phyloP scores from a whole-genome alignment of 2,888 invertebrate genomes.

The Odontocerum albicorne region DNA sequence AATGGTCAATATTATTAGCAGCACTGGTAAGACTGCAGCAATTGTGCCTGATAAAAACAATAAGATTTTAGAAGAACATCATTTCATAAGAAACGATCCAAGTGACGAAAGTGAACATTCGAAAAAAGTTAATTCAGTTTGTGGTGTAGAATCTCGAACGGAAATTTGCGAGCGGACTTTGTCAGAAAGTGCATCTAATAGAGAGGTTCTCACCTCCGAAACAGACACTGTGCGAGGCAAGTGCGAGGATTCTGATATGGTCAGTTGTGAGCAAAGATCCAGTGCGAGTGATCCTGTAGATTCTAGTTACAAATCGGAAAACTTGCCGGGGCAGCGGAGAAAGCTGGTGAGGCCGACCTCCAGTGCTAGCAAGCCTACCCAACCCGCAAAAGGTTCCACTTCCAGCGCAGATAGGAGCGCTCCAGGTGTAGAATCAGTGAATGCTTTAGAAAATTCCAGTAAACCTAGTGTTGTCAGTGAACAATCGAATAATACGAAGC shows the following conservation, averaged over 20 bases:
- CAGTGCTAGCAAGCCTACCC: not conserved
- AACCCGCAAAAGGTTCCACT: not conserved
- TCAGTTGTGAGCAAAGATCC: constrained; percentile 5
- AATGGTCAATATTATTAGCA: constrained; percentile 26
- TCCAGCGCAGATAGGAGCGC: not conserved
- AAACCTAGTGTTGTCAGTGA: not conserved
- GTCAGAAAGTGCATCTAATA: not conserved
- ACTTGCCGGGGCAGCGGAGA: constrained; percentile 18
- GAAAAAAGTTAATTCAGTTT: constrained; percentile 3
- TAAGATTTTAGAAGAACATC: constrained; percentile 22
- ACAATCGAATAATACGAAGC: not conserved
- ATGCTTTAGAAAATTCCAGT: not conserved
- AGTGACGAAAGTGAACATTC: constrained; percentile 6
- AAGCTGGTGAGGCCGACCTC: constrained; percentile 22
- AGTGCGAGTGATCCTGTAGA: constrained; percentile 5
- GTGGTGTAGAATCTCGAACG: not conserved
- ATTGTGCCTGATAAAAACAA: constrained; percentile 30
- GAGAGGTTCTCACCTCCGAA: not conserved
- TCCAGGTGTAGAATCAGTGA: not conserved
- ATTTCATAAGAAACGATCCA: constrained; percentile 15
- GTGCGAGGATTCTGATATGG: constrained; percentile 19
- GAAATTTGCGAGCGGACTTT: constrained; percentile 15
- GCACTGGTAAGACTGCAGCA: constrained; percentile 26
- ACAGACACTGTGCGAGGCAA: not conserved
- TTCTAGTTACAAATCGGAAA: constrained; percentile 13